phyloP scores from a whole-genome alignment of 1,140 invertebrate genomes.

The Nymphalis io region DNA sequence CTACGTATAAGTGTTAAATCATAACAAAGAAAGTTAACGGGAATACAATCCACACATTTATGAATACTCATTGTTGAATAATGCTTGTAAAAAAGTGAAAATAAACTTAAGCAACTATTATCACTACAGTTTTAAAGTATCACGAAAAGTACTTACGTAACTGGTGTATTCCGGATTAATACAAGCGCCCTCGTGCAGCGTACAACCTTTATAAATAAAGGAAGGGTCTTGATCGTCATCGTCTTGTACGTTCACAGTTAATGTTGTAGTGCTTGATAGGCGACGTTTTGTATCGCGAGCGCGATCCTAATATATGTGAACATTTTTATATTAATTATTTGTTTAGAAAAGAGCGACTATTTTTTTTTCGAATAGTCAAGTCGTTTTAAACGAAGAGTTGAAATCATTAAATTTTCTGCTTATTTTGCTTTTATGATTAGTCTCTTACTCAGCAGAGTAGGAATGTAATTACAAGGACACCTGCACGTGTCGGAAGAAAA shows the following conservation, averaged over 20 bases:
- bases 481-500: too few relatives aligned
- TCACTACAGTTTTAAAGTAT: not conserved
- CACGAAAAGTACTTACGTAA: constrained; percentile 62
- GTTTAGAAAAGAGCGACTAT: not conserved
- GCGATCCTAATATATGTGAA: constrained; percentile 85
- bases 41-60: too few relatives aligned
- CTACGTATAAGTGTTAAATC: too few relatives aligned
- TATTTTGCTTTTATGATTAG: too few relatives aligned
- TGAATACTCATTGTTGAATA: too few relatives aligned
- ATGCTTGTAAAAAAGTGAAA: too few relatives aligned
- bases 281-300: constrained; percentile 87
- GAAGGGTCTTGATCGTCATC: constrained; percentile 94
- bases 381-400: too few relatives aligned
- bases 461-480: too few relatives aligned
- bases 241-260: constrained; percentile 92
- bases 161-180: constrained; percentile 89
- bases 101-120: too few relatives aligned
- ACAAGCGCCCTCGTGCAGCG: constrained; percentile 88
- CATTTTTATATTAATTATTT: not conserved
- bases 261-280: constrained; percentile 90
- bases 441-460: too few relatives aligned
- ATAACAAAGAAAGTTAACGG: too few relatives aligned
- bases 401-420: too few relatives aligned
- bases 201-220: constrained; percentile 92
- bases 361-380: not conserved